Conservation (phyloP, 2,888 invertebrate genomes). For the Sycophila texana region DNA sequence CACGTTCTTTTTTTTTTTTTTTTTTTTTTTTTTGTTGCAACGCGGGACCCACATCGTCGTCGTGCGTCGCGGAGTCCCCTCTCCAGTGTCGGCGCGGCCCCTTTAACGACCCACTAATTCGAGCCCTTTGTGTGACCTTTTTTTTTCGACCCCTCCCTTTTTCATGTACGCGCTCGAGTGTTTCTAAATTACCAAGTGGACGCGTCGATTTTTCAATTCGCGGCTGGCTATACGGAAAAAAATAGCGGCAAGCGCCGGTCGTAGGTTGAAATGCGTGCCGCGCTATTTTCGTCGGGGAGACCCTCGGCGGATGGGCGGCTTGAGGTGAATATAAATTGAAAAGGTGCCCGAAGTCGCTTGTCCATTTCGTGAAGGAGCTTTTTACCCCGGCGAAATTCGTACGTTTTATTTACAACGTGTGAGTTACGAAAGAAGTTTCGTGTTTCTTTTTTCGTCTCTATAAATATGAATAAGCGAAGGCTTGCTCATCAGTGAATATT, state of each 20-base stretch:
- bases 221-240: not conserved
- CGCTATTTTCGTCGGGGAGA: not conserved
- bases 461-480: too few relatives aligned
- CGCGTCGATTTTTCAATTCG: slow-evolving; percentile 42
- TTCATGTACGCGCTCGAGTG: not conserved
- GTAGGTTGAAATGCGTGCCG: not conserved
- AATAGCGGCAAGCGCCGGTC: not conserved
- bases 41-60: slow-evolving; percentile 61
- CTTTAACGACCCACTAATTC: slow-evolving; percentile 61
- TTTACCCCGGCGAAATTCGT: not conserved
- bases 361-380: not conserved
- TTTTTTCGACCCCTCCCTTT: slow-evolving; percentile 12
- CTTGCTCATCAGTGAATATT: too few relatives aligned
- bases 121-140: slow-evolving; percentile 46
- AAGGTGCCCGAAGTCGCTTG: slow-evolving; percentile 3
- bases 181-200: not conserved
- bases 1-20: too few relatives aligned
- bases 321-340: too few relatives aligned
- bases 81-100: slow-evolving; percentile 55
- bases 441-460: too few relatives aligned
- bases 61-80: not conserved
- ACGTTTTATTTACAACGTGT: not conserved
- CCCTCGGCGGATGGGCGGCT: too few relatives aligned
- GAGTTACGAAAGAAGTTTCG: too few relatives aligned
- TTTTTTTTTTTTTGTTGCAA: slow-evolving; percentile 34